Conservation (phyloP, 2,888 invertebrate genomes). For the Lordiphosa andalusiaca region DNA sequence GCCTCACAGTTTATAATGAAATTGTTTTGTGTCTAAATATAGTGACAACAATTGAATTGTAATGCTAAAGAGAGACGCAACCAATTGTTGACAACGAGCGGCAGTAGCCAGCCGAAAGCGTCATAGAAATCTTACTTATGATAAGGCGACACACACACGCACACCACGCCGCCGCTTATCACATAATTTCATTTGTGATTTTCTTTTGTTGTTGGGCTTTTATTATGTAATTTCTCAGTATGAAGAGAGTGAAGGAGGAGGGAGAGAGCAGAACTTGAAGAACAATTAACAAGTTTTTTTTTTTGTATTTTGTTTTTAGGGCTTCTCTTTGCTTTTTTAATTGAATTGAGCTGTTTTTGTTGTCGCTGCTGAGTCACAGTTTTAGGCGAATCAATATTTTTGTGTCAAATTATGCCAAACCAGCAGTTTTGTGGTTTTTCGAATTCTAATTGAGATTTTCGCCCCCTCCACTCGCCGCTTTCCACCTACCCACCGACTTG, state of each 20-base stretch:
- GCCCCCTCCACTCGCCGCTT: conserved; percentile 20
- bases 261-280: too few relatives aligned
- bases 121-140: conserved; percentile 30
- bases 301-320: conserved; percentile 13
- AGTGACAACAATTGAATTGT: conserved; percentile 44
- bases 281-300: conserved; percentile 3
- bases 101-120: conserved; percentile 16
- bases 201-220: conserved; percentile 40
- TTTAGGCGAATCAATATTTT: too few relatives aligned
- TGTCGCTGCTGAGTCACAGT: conserved; percentile 1
- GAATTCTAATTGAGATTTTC: conserved; percentile 61
- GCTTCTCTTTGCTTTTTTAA: conserved; percentile 29
- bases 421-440: conserved; percentile 25
- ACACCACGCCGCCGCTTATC: conserved; percentile 17
- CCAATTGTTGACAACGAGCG: conserved; percentile 7
- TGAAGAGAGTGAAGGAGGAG: too few relatives aligned
- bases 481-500: too few relatives aligned
- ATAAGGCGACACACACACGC: conserved; percentile 17
- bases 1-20: conserved; percentile 48
- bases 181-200: conserved; percentile 34
- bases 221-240: conserved; percentile 24
- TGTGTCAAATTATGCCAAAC: too few relatives aligned
- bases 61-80: conserved; percentile 7
- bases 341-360: conserved; percentile 19
- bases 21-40: conserved; percentile 63